Evolutionary conservation across 2,113 vertebrate genomes (phyloP).

Genomic region (Percopsis transmontana): DNA sequence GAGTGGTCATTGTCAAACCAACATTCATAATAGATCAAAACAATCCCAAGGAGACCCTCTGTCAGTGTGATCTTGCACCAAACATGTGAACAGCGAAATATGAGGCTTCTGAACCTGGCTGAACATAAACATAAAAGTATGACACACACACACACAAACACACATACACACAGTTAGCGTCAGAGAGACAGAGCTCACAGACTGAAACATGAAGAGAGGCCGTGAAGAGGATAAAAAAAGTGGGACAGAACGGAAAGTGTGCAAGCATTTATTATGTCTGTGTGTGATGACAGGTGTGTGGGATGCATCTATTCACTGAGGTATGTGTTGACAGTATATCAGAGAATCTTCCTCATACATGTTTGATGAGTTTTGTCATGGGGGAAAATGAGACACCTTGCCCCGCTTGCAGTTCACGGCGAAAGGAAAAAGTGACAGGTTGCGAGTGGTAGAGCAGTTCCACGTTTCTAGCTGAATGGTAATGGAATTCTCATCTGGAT

Average conservation of each 20-base stretch:
- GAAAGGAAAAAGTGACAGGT: background rate
- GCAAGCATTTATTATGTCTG: background rate
- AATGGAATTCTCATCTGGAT: conserved; percentile 1
- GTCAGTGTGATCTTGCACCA: background rate
- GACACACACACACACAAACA: background rate
- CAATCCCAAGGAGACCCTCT: background rate
- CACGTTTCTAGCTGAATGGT: background rate
- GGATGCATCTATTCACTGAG: background rate
- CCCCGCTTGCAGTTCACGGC: background rate
- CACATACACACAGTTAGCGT: background rate
- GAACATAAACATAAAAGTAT: background rate
- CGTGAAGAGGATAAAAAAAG: background rate
- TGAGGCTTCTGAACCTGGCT: background rate
- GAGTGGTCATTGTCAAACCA: background rate
- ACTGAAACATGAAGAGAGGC: background rate
- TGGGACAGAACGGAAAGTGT: no score
- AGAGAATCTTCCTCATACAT: conserved; percentile 2
- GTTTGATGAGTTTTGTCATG: conserved; percentile 5
- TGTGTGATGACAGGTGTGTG: background rate
- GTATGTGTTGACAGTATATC: background rate
- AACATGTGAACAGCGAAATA: background rate
- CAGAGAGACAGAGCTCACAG: background rate
- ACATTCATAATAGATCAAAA: background rate
- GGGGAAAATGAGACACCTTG: background rate
- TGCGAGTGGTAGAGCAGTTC: background rate